Conservation (phyloP, 2,888 invertebrate species). For the Elegia similella region DNA sequence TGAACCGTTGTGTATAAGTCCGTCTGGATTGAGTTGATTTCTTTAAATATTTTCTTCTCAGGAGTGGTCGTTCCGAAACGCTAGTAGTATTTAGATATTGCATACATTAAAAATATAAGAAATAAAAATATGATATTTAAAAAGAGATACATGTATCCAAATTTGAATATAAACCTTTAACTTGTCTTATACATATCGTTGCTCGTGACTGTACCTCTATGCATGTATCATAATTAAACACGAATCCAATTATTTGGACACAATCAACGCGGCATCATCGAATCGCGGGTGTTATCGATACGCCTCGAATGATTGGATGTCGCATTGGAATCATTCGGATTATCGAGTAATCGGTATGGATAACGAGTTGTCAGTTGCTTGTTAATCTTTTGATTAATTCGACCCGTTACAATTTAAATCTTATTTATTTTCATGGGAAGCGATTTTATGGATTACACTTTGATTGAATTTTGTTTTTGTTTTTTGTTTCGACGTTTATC, state of each 20-base stretch:
- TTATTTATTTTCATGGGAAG: neutral
- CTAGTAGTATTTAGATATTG: too few relatives aligned
- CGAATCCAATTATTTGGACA: slow-evolving; percentile 68
- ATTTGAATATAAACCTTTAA: too few relatives aligned
- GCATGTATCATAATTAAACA: slow-evolving; percentile 12
- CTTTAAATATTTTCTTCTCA: too few relatives aligned
- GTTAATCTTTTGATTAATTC: slow-evolving; percentile 12
- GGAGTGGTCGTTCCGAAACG: too few relatives aligned
- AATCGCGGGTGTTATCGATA: slow-evolving; percentile 19
- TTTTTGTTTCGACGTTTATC: too few relatives aligned
- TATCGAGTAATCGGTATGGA: slow-evolving; percentile 16
- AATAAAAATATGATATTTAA: too few relatives aligned
- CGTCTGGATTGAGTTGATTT: too few relatives aligned
- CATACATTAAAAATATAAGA: too few relatives aligned
- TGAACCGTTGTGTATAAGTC: too few relatives aligned
- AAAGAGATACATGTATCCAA: too few relatives aligned
- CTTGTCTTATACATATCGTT: too few relatives aligned
- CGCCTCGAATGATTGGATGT: slow-evolving; percentile 12
- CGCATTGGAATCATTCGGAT: slow-evolving; percentile 22
- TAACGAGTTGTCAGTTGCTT: slow-evolving; percentile 8
- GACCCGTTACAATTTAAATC: neutral
- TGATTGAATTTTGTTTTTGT: too few relatives aligned
- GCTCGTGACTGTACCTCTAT: neutral
- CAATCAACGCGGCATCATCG: slow-evolving; percentile 58
- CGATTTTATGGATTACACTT: neutral